Percentiles rank a stretch among this genome's conserved stretches.
Evolutionary conservation across 2,113 vertebrate genomes (phyloP).

Genomic region (Otocyon megalotis): DNA sequence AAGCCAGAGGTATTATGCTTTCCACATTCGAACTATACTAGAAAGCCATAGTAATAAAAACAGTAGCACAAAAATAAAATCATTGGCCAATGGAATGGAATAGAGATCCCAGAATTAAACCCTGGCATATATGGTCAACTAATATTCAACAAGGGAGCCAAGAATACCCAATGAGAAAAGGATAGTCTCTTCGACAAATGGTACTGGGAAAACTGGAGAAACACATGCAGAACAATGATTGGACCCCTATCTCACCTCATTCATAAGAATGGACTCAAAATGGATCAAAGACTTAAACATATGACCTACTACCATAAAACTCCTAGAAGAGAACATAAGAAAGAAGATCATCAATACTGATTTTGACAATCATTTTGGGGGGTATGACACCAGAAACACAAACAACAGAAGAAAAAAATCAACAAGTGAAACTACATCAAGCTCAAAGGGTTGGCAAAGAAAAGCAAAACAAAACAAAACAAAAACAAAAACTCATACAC

Average conservation of each 20-base stretch:
- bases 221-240: not conserved
- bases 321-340: not conserved
- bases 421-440: not conserved
- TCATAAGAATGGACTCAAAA: not conserved
- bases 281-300: not conserved
- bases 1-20: not conserved
- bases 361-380: not conserved
- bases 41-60: not conserved
- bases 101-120: not conserved
- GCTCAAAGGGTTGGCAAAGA: not conserved
- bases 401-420: not conserved
- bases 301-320: not conserved
- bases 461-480: not conserved
- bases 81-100: not conserved
- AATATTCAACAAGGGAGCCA: not conserved
- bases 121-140: not conserved
- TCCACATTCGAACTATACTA: not conserved
- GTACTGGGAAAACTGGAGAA: not conserved
- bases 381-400: not conserved
- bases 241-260: not conserved
- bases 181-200: not conserved
- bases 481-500: not conserved
- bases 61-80: not conserved
- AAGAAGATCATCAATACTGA: not conserved
- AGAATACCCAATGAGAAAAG: not conserved